Percentiles rank a stretch among this genome's conserved stretches.
Evolutionary conservation across 2,888 invertebrate genomes (phyloP).

Genomic region (Lasiommata megera): DNA sequence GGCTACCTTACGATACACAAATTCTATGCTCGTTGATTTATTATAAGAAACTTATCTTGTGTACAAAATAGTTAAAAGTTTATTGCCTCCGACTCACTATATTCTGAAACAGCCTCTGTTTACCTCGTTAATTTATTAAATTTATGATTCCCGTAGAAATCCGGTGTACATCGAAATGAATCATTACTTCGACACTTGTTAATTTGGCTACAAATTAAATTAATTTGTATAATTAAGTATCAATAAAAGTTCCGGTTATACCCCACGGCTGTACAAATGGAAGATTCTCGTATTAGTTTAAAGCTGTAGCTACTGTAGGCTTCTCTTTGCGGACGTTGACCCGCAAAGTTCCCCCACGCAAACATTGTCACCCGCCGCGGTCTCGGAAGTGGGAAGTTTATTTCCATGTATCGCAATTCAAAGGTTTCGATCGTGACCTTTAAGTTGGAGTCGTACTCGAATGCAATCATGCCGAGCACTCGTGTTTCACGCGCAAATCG

Average conservation of each 20-base stretch:
- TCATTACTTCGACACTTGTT: not conserved
- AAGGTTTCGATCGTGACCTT: conserved; percentile 13
- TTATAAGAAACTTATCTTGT: not conserved
- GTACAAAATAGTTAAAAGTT: not conserved
- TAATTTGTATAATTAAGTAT: not conserved
- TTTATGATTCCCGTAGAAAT: not conserved
- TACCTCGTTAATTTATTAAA: not conserved
- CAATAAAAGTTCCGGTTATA: not conserved
- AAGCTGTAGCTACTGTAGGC: conserved; percentile 34
- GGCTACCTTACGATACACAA: too few relatives aligned
- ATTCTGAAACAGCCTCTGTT: not conserved
- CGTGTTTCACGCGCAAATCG: not conserved
- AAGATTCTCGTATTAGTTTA: conserved; percentile 26
- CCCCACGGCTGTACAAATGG: conserved; percentile 11
- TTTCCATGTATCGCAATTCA: conserved; percentile 18
- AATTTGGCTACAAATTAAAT: not conserved
- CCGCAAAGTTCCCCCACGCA: conserved; percentile 29
- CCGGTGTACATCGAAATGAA: not conserved
- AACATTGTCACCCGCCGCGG: conserved; percentile 23
- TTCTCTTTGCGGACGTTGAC: conserved; percentile 35
- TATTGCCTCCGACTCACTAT: not conserved
- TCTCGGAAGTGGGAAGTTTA: conserved; percentile 22
- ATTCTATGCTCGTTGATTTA: not conserved
- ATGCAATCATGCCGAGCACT: not conserved
- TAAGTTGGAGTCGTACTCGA: not conserved